phyloP scores from a whole-genome alignment of 2,888 invertebrate species.

The Lottia gigantea region DNA sequence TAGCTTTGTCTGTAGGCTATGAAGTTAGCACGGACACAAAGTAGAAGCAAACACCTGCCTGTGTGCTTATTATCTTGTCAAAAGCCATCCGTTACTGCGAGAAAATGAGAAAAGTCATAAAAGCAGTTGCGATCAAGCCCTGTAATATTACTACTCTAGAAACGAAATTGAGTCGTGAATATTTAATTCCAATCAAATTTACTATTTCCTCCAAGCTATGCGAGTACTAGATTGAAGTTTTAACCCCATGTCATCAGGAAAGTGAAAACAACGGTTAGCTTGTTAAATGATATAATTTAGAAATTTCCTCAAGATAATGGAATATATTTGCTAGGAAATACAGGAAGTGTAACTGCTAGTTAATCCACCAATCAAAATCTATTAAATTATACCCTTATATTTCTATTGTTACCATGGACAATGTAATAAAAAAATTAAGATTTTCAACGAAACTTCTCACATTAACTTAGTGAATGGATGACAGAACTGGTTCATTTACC shows the following conservation, averaged over 20 bases:
- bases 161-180: constrained; percentile 23
- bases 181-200: constrained; percentile 24
- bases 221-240: constrained; percentile 21
- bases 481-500: too few species aligned
- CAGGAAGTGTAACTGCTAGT: neutral
- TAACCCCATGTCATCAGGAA: constrained; percentile 15
- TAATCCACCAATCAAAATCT: too few species aligned
- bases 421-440: too few species aligned
- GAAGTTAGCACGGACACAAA: neutral
- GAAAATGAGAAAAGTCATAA: constrained; percentile 13
- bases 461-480: too few species aligned
- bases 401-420: too few species aligned
- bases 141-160: constrained; percentile 10
- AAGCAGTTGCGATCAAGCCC: constrained; percentile 1
- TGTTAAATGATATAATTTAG: constrained; percentile 7
- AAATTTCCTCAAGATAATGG: constrained; percentile 3
- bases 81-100: constrained; percentile 13
- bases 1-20: neutral
- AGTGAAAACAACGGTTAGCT: neutral
- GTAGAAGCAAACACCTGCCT: constrained; percentile 22
- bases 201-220: constrained; percentile 20
- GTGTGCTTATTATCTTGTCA: constrained; percentile 22
- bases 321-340: neutral
- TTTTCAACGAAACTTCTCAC: too few species aligned
- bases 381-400: too few species aligned